These are phyloP conservation scores for Brachionus asplanchnoidis DNA, from an alignment of 1,140 invertebrate genomes.

Conservation along the genomic window DNA sequence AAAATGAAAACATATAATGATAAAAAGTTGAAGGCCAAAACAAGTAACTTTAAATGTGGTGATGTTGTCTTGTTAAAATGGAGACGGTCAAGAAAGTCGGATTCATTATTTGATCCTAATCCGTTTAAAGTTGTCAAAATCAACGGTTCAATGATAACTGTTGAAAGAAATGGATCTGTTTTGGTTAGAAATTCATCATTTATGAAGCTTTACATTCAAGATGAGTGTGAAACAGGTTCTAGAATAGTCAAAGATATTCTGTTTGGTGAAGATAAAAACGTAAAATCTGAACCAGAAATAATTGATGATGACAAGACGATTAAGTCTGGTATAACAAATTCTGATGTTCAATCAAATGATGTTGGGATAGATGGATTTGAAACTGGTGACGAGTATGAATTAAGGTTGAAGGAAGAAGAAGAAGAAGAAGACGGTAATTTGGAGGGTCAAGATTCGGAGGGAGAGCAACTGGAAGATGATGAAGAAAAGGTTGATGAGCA, in stretches of 20 bases:
- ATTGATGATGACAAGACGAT: background rate
- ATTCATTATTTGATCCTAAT: background rate
- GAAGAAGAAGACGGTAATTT: no score
- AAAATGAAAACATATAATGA: background rate
- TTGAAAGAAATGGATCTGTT: background rate
- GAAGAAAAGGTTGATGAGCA: background rate
- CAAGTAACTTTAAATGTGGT: background rate
- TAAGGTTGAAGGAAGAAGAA: no score
- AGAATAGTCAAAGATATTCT: background rate
- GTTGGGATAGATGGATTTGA: background rate
- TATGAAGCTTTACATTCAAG: background rate
- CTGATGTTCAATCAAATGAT: background rate
- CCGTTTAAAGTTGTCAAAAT: background rate
- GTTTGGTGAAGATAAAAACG: background rate
- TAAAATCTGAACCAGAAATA: background rate
- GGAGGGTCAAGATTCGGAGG: no score
- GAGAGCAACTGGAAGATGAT: no score
- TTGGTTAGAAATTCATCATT: background rate
- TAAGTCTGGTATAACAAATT: background rate
- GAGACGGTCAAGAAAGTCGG: background rate
- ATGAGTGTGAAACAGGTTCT: background rate
- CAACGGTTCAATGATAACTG: slow-evolving; percentile 7
- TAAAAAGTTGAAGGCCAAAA: background rate
- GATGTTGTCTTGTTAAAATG: background rate
- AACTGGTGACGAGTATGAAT: no score